Evolutionary conservation across 2,888 invertebrate species (phyloP).

Genomic region (Scaptomyza flava): DNA sequence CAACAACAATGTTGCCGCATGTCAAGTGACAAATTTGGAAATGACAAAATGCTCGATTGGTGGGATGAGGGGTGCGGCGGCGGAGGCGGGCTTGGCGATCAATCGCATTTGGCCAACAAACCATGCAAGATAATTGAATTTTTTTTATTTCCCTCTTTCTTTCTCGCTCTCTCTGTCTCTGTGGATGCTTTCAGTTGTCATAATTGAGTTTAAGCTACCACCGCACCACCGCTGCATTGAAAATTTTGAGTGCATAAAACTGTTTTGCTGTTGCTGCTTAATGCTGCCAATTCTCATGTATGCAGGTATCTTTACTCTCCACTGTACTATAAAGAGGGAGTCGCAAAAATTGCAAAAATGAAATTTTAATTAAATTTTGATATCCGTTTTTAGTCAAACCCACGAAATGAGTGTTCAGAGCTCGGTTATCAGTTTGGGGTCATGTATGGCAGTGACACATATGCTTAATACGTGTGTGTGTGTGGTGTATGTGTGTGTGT

Average conservation of each 20-base stretch:
- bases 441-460: constrained; percentile 20
- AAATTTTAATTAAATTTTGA: constrained; percentile 80
- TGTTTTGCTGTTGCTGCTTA: constrained; percentile 37
- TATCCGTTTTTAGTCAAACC: constrained; percentile 53
- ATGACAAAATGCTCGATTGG: constrained; percentile 73
- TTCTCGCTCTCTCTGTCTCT: not conserved
- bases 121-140: constrained; percentile 70
- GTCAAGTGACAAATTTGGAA: constrained; percentile 80
- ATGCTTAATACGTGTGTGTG: constrained; percentile 9
- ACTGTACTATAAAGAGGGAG: not conserved
- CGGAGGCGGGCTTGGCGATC: constrained; percentile 4
- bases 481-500: not conserved
- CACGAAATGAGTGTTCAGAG: constrained; percentile 51
- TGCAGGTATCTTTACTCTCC: constrained; percentile 14
- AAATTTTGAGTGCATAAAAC: constrained; percentile 57
- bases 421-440: constrained; percentile 40
- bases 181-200: constrained; percentile 61
- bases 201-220: constrained; percentile 70
- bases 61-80: no score
- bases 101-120: constrained; percentile 45
- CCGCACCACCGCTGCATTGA: constrained; percentile 36
- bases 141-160: constrained; percentile 23
- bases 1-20: constrained; percentile 52
- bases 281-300: constrained; percentile 37
- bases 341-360: constrained; percentile 72